A percentile compares a stretch with the other conserved stretches of the same genome.
phyloP scores from a whole-genome alignment of 1,140 invertebrate genomes.

The Telenomus remus region DNA sequence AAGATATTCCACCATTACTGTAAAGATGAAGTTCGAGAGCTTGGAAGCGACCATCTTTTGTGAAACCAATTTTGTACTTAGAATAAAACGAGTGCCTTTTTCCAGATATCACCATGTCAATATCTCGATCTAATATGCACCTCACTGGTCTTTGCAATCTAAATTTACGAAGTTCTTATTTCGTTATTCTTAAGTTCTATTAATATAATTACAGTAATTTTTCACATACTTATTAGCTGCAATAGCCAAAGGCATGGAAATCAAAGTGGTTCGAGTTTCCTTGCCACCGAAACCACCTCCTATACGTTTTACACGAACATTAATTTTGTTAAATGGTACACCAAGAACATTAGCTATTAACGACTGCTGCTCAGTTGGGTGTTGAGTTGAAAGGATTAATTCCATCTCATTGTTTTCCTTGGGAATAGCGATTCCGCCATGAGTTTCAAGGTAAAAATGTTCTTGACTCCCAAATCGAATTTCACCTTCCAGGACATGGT shows the following conservation, averaged over 20 bases:
- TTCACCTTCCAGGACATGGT: conserved; percentile 83
- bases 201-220: no score
- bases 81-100: conserved; percentile 91
- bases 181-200: no score
- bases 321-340: conserved; percentile 86
- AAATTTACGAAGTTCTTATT: no score
- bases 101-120: conserved; percentile 94
- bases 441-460: conserved; percentile 97
- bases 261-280: conserved; percentile 83
- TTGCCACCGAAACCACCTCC: conserved; percentile 98
- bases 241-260: conserved; percentile 82
- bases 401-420: conserved; percentile 90
- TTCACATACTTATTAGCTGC: conserved; percentile 80
- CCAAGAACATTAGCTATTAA: conserved; percentile 83
- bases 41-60: conserved; percentile 83
- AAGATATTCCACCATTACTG: conserved; percentile 87
- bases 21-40: conserved; percentile 85
- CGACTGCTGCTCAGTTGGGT: conserved; percentile 87
- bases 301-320: conserved; percentile 87
- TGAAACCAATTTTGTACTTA: conserved; percentile 91
- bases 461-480: conserved; percentile 93
- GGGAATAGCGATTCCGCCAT: conserved; percentile 84
- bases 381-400: conserved; percentile 88
- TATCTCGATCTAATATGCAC: conserved; percentile 93
- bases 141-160: conserved; percentile 87